These are phyloP conservation scores for Microcebus griseorufus DNA, from an alignment of 2,113 vertebrate species.

Conservation along the genomic window DNA sequence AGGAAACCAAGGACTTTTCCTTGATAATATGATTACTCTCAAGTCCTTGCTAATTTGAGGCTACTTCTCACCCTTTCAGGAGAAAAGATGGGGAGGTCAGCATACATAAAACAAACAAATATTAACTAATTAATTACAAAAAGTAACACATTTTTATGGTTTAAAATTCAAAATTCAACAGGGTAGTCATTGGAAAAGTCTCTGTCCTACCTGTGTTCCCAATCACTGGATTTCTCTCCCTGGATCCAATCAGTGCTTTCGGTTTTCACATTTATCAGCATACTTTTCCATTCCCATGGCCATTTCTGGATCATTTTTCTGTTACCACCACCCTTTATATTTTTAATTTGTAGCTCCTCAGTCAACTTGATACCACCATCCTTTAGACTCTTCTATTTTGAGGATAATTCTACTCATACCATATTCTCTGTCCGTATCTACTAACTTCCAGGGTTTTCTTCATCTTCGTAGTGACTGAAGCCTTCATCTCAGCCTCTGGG, in stretches of 20 bases:
- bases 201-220: not conserved
- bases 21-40: not conserved
- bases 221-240: not conserved
- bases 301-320: not conserved
- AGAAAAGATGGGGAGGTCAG: not conserved
- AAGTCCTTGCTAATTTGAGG: not conserved
- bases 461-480: not conserved
- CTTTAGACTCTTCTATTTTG: not conserved
- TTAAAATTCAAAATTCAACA: not conserved
- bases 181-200: not conserved
- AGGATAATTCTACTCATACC: not conserved
- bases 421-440: not conserved
- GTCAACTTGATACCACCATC: not conserved
- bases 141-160: not conserved
- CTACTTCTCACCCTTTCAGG: not conserved
- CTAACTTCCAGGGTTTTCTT: not conserved
- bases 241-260: not conserved
- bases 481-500: not conserved
- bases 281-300: not conserved
- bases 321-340: not conserved
- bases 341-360: too few relatives aligned
- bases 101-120: not conserved
- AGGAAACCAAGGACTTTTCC: not conserved
- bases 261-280: not conserved
- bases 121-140: not conserved